A percentile compares a stretch with the other conserved stretches of the same genome.
These are phyloP conservation scores for Scelioninae gen. 2 DNA, from an alignment of 2,888 invertebrate genomes.

Conservation along the genomic window DNA sequence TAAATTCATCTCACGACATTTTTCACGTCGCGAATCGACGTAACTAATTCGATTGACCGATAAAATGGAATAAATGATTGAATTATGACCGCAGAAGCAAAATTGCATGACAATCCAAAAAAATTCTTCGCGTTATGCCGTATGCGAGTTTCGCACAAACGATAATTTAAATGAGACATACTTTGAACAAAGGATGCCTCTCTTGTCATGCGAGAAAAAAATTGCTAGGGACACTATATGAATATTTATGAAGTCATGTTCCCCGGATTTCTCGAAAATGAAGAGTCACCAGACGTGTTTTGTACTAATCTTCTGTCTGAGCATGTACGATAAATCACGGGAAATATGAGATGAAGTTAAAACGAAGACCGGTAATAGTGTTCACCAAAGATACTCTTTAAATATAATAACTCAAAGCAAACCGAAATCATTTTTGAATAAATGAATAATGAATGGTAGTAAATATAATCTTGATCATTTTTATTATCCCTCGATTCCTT, in stretches of 20 bases:
- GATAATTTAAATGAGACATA: constrained; percentile 58
- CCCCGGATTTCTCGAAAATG: constrained; percentile 58
- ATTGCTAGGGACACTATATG: constrained; percentile 61
- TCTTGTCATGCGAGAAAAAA: constrained; percentile 59
- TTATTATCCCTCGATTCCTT: too few species aligned
- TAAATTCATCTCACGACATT: constrained; percentile 20
- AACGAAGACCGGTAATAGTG: constrained; percentile 26
- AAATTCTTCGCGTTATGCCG: constrained; percentile 43
- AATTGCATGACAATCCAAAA: constrained; percentile 39
- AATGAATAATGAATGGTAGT: too few species aligned
- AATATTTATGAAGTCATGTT: constrained; percentile 62
- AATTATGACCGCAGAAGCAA: constrained; percentile 41
- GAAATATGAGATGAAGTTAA: constrained; percentile 30
- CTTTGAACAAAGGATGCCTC: constrained; percentile 58
- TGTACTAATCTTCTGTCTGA: constrained; percentile 52
- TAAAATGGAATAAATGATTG: constrained; percentile 48
- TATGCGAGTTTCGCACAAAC: constrained; percentile 45
- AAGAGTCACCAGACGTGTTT: constrained; percentile 58
- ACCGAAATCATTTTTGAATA: too few species aligned
- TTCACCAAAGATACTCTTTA: constrained; percentile 7
- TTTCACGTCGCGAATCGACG: constrained; percentile 19
- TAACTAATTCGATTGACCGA: constrained; percentile 33
- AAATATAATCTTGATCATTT: too few species aligned
- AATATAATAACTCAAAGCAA: too few species aligned
- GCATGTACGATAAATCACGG: constrained; percentile 51